Conservation (phyloP, 1,140 invertebrate species). For the Bombus difficillimus region DNA sequence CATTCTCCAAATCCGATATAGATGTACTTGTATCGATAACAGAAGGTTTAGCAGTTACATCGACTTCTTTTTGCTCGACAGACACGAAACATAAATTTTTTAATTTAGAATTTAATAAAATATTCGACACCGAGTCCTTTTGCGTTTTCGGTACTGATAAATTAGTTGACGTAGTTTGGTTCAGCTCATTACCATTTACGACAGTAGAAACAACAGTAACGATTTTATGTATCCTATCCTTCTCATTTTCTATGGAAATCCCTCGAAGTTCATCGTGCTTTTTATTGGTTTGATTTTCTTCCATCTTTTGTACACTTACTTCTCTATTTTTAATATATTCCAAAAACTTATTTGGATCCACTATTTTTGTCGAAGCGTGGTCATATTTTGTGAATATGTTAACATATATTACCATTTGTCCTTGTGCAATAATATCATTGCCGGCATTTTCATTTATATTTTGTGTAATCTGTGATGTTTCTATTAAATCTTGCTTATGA, state of each 20-base stretch:
- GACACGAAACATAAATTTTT: conserved; percentile 49
- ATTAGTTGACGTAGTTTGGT: background rate
- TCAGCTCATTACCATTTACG: conserved; percentile 19
- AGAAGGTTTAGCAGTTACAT: conserved; percentile 71
- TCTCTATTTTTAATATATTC: conserved; percentile 63
- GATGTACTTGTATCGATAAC: conserved; percentile 71
- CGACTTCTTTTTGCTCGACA: conserved; percentile 66
- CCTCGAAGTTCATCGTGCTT: background rate
- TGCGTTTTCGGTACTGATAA: background rate
- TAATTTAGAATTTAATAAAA: background rate
- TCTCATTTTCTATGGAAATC: background rate
- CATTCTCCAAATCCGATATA: conserved; percentile 62
- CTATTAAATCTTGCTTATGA: background rate
- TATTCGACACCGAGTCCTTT: background rate
- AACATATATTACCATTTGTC: conserved; percentile 61
- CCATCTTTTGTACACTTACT: conserved; percentile 35
- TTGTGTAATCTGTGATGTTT: background rate
- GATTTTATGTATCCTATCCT: conserved; percentile 46
- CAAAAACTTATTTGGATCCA: conserved; percentile 65
- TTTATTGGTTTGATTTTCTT: background rate
- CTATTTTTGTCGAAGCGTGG: conserved; percentile 52
- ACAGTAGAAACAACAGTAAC: conserved; percentile 65
- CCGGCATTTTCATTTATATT: background rate
- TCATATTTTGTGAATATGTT: conserved; percentile 66
- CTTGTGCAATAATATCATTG: background rate